A percentile compares a stretch with the other conserved stretches of the same genome.
Conservation (phyloP, 2,888 invertebrate species). For the Plebejus argus region DNA sequence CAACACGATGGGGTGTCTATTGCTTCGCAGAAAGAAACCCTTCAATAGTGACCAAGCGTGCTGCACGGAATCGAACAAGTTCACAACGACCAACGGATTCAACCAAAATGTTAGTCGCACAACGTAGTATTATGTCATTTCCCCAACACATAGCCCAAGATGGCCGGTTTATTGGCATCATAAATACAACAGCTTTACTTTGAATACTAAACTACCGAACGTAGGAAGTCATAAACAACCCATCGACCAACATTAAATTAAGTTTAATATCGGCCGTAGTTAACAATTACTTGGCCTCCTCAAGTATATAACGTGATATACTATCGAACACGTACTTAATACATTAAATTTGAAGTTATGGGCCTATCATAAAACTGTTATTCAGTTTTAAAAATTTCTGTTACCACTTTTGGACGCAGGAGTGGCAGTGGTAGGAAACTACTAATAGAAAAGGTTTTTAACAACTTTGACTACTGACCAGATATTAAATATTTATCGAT, state of each 20-base stretch:
- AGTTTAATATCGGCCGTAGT: slow-evolving; percentile 36
- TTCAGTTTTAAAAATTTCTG: not conserved
- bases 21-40: too few species aligned
- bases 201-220: slow-evolving; percentile 31
- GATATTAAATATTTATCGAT: too few species aligned
- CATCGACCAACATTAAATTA: slow-evolving; percentile 35
- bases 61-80: too few species aligned
- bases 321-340: not conserved
- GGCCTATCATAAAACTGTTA: not conserved
- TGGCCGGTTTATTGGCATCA: slow-evolving; percentile 17
- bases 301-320: slow-evolving; percentile 7
- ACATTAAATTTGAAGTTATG: not conserved
- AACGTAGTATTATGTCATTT: not conserved
- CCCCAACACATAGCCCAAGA: not conserved
- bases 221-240: slow-evolving; percentile 41
- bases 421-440: not conserved
- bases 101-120: not conserved
- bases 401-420: not conserved
- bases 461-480: too few species aligned
- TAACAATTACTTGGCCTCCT: slow-evolving; percentile 21
- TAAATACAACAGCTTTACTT: slow-evolving; percentile 28
- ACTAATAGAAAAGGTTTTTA: too few species aligned
- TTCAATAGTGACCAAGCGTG: too few species aligned
- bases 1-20: too few species aligned
- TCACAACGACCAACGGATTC: not conserved